A percentile compares a stretch with the other conserved stretches of the same genome.
Conservation (phyloP, 2,888 invertebrate genomes). For the Cancer borealis region DNA sequence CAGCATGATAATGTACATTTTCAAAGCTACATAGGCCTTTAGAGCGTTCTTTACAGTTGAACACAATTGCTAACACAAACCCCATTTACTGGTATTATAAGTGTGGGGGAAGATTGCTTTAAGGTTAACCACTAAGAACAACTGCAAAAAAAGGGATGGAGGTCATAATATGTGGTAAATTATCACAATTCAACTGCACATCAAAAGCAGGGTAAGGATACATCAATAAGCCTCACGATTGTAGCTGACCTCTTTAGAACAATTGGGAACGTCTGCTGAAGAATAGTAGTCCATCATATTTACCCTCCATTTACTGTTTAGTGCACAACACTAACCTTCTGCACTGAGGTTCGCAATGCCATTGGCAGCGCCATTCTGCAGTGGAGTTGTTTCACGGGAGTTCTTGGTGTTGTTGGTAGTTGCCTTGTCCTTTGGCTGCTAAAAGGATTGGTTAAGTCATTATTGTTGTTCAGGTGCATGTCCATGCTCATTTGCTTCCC, state of each 20-base stretch:
- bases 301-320: not conserved
- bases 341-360: conserved; percentile 84
- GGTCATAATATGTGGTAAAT: not conserved
- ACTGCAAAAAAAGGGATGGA: not conserved
- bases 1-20: too few species aligned
- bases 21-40: too few species aligned
- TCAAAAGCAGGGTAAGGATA: not conserved
- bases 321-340: conserved; percentile 83
- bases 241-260: too few species aligned
- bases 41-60: too few species aligned
- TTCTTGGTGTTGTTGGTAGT: conserved; percentile 63
- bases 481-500: not conserved
- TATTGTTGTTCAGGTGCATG: not conserved
- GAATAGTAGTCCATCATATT: too few species aligned
- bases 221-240: too few species aligned
- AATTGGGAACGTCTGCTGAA: too few species aligned
- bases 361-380: conserved; percentile 80
- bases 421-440: conserved; percentile 60
- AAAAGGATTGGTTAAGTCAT: not conserved
- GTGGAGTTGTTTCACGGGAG: conserved; percentile 82
- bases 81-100: too few species aligned
- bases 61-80: too few species aligned
- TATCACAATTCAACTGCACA: not conserved
- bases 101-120: not conserved
- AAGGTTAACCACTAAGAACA: not conserved